A percentile compares a stretch with the other conserved stretches of the same genome.
Evolutionary conservation across 2,113 vertebrate genomes (phyloP).

Genomic region (Callospermophilus lateralis): DNA sequence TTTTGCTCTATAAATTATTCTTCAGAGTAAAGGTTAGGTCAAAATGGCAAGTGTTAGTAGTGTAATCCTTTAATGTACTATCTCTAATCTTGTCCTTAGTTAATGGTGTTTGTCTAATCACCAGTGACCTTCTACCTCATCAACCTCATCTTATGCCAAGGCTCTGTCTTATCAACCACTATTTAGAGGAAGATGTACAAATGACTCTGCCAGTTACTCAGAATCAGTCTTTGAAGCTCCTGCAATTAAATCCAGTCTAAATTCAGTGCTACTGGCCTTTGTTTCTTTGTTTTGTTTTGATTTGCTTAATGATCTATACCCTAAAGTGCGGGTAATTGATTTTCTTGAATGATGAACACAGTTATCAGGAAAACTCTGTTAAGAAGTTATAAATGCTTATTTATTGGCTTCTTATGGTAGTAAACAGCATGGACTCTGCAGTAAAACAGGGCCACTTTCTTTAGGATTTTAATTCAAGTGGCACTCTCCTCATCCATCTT

Average conservation of each 20-base stretch:
- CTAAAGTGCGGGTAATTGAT: neutral
- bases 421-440: neutral
- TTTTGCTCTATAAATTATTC: neutral
- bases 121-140: slow-evolving; percentile 51
- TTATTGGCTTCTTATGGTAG: neutral
- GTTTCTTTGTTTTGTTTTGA: neutral
- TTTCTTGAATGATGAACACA: neutral
- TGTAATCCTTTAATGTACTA: neutral
- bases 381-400: neutral
- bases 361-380: neutral
- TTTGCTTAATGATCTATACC: neutral
- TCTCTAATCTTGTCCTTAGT: slow-evolving; percentile 30
- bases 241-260: neutral
- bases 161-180: slow-evolving; percentile 59
- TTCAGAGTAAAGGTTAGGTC: neutral
- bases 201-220: neutral
- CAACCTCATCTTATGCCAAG: slow-evolving; percentile 65
- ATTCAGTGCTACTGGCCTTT: neutral
- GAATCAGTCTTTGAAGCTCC: neutral
- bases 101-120: slow-evolving; percentile 50
- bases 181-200: neutral
- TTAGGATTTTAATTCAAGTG: neutral
- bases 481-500: neutral
- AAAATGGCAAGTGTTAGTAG: neutral
- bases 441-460: neutral